Evolutionary conservation across 2,113 vertebrate genomes (phyloP).

Genomic region (Mus musculus): DNA sequence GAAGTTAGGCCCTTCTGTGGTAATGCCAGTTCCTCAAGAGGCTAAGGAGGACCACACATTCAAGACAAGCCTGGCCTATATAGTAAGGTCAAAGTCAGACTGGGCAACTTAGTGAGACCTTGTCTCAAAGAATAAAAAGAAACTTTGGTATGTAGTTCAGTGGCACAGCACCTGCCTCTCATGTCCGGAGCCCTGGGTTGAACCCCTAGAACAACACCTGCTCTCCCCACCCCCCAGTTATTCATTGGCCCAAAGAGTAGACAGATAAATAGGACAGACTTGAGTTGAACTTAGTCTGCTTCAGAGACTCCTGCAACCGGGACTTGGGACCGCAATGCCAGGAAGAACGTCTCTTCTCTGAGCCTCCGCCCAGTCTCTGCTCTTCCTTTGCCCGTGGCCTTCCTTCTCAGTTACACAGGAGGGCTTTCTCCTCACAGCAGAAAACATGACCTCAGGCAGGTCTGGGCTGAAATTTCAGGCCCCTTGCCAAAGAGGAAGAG

Average conservation of each 20-base stretch:
- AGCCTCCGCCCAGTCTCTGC: neutral
- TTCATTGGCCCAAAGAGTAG: neutral
- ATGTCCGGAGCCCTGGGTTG: neutral
- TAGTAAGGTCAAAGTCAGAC: neutral
- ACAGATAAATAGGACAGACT: neutral
- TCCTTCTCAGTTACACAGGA: neutral
- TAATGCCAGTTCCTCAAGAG: neutral
- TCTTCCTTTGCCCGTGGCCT: neutral
- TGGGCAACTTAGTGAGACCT: neutral
- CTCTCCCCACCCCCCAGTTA: neutral
- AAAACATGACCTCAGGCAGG: conserved; percentile 11
- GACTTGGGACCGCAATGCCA: neutral
- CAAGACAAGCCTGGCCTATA: neutral
- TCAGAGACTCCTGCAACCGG: neutral
- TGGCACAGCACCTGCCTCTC: neutral
- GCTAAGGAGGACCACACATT: neutral
- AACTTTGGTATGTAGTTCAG: neutral
- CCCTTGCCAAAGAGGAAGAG: conserved; percentile 28
- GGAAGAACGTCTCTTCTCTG: neutral
- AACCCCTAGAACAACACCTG: neutral
- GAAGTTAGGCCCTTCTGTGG: neutral
- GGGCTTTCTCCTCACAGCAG: neutral
- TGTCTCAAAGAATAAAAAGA: neutral
- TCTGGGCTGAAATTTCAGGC: neutral
- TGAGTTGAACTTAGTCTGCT: neutral